Evolutionary conservation across 2,113 vertebrate genomes (phyloP).

Genomic region (Egretta garzetta): DNA sequence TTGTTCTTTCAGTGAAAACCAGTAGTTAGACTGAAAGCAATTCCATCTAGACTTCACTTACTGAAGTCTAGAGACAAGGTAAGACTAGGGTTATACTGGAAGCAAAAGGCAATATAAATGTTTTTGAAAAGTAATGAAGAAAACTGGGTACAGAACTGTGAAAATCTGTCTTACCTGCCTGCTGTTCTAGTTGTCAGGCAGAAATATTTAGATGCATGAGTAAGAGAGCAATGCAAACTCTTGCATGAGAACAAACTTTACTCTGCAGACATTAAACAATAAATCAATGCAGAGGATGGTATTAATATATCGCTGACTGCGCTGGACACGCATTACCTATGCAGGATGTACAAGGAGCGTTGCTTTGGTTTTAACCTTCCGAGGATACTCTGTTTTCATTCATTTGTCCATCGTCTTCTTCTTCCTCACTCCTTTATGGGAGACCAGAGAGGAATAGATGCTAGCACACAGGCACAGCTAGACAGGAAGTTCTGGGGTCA

Average conservation of each 20-base stretch:
- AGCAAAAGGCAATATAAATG: neutral
- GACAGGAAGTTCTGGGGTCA: neutral
- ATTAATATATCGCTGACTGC: neutral
- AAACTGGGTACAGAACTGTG: neutral
- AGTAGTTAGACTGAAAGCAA: neutral
- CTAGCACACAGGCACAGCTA: fast-evolving
- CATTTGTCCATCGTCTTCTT: neutral
- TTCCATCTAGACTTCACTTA: neutral
- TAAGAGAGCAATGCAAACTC: neutral
- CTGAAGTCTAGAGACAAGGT: neutral
- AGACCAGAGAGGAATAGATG: neutral
- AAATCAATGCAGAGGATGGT: neutral
- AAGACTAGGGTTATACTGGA: neutral
- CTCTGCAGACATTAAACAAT: neutral
- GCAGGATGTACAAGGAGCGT: neutral
- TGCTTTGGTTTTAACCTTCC: neutral
- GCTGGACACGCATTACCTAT: neutral
- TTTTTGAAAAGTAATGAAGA: neutral
- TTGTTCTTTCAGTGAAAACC: neutral
- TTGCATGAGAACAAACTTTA: neutral
- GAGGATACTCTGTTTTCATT: neutral
- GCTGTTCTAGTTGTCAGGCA: neutral
- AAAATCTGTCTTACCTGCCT: neutral
- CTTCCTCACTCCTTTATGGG: neutral
- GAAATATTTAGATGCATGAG: neutral